Conservation (phyloP, 2,113 vertebrate genomes). For the Ibidorhyncha struthersii region DNA sequence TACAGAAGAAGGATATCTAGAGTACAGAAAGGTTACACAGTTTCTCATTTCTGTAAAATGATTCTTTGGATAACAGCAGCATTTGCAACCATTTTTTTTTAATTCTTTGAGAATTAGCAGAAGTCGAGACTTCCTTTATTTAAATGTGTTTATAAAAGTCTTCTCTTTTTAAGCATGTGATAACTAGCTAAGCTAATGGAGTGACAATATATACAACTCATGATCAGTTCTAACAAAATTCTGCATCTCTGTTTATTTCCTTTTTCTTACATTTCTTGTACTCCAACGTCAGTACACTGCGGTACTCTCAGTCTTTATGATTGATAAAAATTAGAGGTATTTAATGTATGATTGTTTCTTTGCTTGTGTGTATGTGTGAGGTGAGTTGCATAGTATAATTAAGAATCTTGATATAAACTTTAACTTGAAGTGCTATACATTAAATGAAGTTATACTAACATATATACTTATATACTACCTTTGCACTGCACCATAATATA, state of each 20-base stretch:
- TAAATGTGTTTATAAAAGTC: not conserved
- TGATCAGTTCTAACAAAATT: not conserved
- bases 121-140: not conserved
- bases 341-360: not conserved
- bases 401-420: not conserved
- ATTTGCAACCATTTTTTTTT: not conserved
- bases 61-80: not conserved
- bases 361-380: rapidly evolving
- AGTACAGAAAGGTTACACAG: not conserved
- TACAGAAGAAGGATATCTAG: not conserved
- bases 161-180: not conserved
- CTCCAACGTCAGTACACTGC: not conserved
- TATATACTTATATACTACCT: not conserved
- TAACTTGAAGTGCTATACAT: not conserved
- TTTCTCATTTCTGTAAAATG: not conserved
- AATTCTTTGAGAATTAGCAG: not conserved
- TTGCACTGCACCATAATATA: not conserved
- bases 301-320: not conserved
- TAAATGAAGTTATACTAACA: not conserved
- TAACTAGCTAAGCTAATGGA: not conserved
- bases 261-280: not conserved
- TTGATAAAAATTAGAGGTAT: not conserved
- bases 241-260: not conserved
- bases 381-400: not conserved
- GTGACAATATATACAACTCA: not conserved